Evolutionary conservation across 2,888 invertebrate species (phyloP).

Genomic region (Xanthostigma xanthostigma): DNA sequence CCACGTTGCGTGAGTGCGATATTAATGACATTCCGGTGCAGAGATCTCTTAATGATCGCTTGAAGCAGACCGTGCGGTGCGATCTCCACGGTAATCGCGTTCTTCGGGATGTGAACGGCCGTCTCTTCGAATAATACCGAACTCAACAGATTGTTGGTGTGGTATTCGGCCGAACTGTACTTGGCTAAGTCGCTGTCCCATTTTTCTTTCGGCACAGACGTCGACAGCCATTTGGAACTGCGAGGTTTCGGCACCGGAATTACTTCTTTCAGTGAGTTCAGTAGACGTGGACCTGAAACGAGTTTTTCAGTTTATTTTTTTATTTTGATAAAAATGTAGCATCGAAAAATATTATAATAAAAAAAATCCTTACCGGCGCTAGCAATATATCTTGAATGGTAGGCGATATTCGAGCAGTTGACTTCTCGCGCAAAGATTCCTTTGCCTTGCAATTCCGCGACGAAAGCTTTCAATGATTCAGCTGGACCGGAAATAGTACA

Average conservation of each 20-base stretch:
- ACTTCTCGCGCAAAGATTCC: slow-evolving; percentile 72
- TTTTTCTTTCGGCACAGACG: slow-evolving; percentile 55
- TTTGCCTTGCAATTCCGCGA: slow-evolving; percentile 47
- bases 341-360: neutral
- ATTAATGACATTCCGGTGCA: slow-evolving; percentile 54
- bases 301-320: neutral
- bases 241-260: slow-evolving; percentile 51
- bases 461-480: slow-evolving; percentile 48
- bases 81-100: slow-evolving; percentile 75
- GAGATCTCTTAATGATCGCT: slow-evolving; percentile 66
- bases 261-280: slow-evolving; percentile 44
- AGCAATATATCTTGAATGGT: slow-evolving; percentile 72
- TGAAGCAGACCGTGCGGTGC: slow-evolving; percentile 84
- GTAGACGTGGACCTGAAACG: slow-evolving; percentile 42
- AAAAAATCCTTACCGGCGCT: slow-evolving; percentile 34
- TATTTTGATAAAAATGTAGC: neutral
- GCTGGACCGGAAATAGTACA: slow-evolving; percentile 83
- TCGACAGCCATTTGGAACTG: slow-evolving; percentile 68
- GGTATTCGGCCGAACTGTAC: slow-evolving; percentile 72
- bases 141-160: slow-evolving; percentile 69
- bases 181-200: slow-evolving; percentile 54
- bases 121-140: slow-evolving; percentile 64
- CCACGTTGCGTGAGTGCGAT: slow-evolving; percentile 60
- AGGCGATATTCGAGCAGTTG: slow-evolving; percentile 75
- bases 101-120: slow-evolving; percentile 57